These are phyloP conservation scores for Triops cancriformis DNA, from an alignment of 1,140 invertebrate species.

Conservation along the genomic window DNA sequence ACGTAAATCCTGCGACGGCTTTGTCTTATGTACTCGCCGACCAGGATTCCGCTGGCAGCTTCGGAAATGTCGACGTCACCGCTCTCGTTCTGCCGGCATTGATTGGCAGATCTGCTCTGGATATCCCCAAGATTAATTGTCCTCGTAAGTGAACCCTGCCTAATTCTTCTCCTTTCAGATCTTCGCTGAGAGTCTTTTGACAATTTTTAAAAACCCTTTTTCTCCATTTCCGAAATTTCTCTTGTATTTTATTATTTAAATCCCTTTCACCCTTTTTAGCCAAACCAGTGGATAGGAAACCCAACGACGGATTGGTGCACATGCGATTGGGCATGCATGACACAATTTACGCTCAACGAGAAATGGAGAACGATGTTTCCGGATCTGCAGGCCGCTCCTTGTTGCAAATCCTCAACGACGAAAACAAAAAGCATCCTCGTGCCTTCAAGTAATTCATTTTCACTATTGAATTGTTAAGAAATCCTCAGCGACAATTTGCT, in stretches of 20 bases:
- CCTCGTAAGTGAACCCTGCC: constrained; percentile 24
- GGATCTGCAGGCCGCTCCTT: constrained; percentile 18
- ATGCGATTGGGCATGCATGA: constrained; percentile 18
- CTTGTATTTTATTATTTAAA: not conserved
- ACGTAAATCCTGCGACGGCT: constrained; percentile 24
- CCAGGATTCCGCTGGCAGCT: constrained; percentile 27
- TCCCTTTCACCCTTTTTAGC: not conserved
- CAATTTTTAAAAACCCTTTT: no score
- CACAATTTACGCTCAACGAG: constrained; percentile 25
- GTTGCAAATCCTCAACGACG: constrained; percentile 26
- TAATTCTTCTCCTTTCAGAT: not conserved
- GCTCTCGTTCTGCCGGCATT: constrained; percentile 23
- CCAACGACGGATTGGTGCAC: constrained; percentile 14
- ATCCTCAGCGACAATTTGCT: not conserved
- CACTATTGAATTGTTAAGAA: not conserved
- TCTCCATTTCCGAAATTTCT: not conserved
- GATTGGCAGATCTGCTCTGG: constrained; percentile 26
- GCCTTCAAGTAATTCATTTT: constrained; percentile 25
- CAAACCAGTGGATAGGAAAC: not conserved
- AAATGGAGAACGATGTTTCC: constrained; percentile 17
- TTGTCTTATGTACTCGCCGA: constrained; percentile 24
- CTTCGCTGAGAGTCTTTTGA: not conserved
- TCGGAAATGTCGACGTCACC: constrained; percentile 24
- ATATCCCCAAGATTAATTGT: constrained; percentile 24
- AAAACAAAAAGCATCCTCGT: constrained; percentile 26